Evolutionary conservation across 2,113 vertebrate genomes (phyloP), one percentile per base, ranked within the genome.

Genomic region (Ibidorhyncha struthersii): DNA sequence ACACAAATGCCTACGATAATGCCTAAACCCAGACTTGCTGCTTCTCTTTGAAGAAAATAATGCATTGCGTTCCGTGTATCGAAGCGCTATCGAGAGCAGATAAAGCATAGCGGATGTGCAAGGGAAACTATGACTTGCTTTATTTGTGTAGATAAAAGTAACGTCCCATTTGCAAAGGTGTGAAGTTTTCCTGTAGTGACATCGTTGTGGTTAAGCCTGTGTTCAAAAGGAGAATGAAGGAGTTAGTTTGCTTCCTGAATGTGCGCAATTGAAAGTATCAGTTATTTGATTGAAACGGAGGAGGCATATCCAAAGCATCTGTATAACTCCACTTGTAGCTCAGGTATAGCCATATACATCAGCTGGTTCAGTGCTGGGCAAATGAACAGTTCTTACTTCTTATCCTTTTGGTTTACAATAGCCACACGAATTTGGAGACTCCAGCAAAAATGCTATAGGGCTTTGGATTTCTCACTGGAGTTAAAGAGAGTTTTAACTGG

Each of bases 11-110:
- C 36, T 6, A 1, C 30, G 18, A 5, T 26, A 55, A 50, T 3
- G 34, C 15, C 47, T 8, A 32, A n/a, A 34, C 71, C 21, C 8
- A 5, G 40, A 7, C 23, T 7, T 11, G 17, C 53, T 11, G 41
- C 62, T 87, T 18, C 29, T 41, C 50, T 47, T 21, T 23, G 23
- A 9, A 0, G 2, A 47, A 47, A 43, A 26, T 2, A 32, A 38
- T 1, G 6, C 3, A 0, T 3, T 12, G 22, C 21, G 34, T 12
- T 34, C n/a, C 9, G 1, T 2, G 23, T 14, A 5, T 13, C 3
- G 3, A 29, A 77, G 83, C 0, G 17, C 38, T 43, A 2, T 10
- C 4, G 6, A 25, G 34, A 65, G 25, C 73, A 45, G n/a, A 66
- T 2, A 30, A 38, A 59, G 47, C 2, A 1, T 11, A 55, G 73